Evolutionary conservation across 2,113 vertebrate genomes (phyloP), one percentile per base, ranked within the genome.

Genomic region (Poecilia latipinna): DNA sequence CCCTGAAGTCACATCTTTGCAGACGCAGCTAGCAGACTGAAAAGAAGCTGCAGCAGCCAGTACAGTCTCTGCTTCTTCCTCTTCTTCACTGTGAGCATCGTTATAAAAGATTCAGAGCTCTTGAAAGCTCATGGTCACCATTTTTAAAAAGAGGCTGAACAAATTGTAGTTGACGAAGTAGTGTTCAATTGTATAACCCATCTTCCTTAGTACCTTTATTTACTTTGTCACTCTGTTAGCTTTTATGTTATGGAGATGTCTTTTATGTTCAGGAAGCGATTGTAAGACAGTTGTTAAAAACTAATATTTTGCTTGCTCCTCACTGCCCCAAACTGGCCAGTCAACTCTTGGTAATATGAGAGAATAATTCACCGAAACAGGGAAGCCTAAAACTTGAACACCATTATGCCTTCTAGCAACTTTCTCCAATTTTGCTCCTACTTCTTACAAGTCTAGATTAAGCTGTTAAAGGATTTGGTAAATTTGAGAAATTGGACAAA

Each of bases 401-500:
- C 28, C 19, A 39, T 66, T 17, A 6, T 48, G 44, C 44, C 44
- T 28, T 68, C 8, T n/a, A 61, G 1, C 15, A 77, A 19, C 61
- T 19, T 42, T 65, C 54, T 6, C 17, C 33, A 31, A 64, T 39
- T 32, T 4, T 19, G 29, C 35, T n/a, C n/a, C 31, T 26, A 4
- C 51, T n/a, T 24, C 10, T 10, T 10, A 57, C 8, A 57, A n/a
- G 44, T 48, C 22, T 57, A 6, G 5, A 57, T 48, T 48, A 48
- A 48, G 13, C 44, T 5, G 4, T 19, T 17, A 19, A 48, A 48
- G 44, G 44, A 6, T 19, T 48, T 19, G 72, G 68, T 61, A 61
- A 42, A 77, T 72, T 26, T 60, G 26, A 31, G 15, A 80, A 54
- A 19, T 57, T 0, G 0, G 65, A 1, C 28, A 65, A 77, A 77